Conservation (phyloP, 2,797 vertebrate species). For the Sebastes steindachneri region DNA sequence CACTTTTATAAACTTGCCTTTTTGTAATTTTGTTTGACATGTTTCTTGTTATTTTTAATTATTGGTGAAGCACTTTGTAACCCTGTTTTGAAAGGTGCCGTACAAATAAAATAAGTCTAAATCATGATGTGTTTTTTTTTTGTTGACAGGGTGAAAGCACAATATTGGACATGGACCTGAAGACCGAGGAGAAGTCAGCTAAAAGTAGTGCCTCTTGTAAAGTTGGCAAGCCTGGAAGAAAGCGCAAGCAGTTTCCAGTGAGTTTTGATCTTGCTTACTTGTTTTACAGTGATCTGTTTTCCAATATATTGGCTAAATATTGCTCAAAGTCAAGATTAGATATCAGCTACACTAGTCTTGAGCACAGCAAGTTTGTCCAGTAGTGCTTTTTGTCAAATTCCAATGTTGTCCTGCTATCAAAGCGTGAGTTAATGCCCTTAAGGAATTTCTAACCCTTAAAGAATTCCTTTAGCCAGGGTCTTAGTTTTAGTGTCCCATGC, state of each 20-base stretch:
- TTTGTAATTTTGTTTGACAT: not conserved
- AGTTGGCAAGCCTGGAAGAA: slow-evolving; percentile 88
- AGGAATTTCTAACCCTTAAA: not conserved
- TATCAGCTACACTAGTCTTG: not conserved
- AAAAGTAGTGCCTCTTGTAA: slow-evolving; percentile 85
- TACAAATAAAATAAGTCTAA: not conserved
- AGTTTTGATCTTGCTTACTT: slow-evolving; percentile 72
- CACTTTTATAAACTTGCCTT: not conserved
- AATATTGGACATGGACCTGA: slow-evolving; percentile 82
- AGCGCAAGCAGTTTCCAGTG: slow-evolving; percentile 90
- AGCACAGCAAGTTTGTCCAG: too few relatives aligned
- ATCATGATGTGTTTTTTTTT: not conserved
- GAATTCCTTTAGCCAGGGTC: not conserved
- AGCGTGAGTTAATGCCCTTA: not conserved
- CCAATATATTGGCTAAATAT: not conserved
- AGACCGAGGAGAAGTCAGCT: slow-evolving; percentile 87
- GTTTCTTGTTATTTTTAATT: not conserved
- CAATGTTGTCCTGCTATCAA: not conserved
- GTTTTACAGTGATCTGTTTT: not conserved
- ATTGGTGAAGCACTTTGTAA: not conserved
- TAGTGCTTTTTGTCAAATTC: not conserved
- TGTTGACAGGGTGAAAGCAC: slow-evolving; percentile 87
- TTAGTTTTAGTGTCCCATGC: not conserved
- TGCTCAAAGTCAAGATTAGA: not conserved
- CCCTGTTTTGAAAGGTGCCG: not conserved